Evolutionary conservation across 2,797 vertebrate genomes (phyloP), one percentile per base, ranked within the genome.

Genomic region (Bovichtus diacanthus): DNA sequence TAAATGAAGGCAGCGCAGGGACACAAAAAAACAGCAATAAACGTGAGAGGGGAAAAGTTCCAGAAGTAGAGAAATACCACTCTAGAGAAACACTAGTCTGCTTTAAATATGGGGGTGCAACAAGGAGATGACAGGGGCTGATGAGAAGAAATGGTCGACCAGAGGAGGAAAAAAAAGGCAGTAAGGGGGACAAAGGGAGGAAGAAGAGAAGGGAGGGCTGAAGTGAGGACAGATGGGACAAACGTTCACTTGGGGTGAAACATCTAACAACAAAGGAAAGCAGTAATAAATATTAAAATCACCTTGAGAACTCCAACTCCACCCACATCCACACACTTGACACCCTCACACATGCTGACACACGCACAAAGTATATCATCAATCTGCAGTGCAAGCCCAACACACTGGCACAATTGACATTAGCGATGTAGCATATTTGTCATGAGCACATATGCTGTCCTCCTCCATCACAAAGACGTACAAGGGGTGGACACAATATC

Each of bases 241-340:
- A 41, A 60, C 31, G 19, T 56, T 49, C 54, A 19, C 76, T 61
- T 47, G 25, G 21, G 41, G 54, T 49, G 39, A 62, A 80, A 65
- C 38, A 23, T 61, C 41, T 29, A 41, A 71, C 69, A 70, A 71
- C 78, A 72, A 82, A 78, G 67, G 34, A 56, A 67, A 51, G 46
- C 29, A 31, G 66, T 38, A 34, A 79, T 82, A 83, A 81, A 87
- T 80, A 83, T 82, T 77, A 65, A 84, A 87, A 83, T 85, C 78
- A 88, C 80, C 82, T 80, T 83, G 79, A 82, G 79, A 80, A 67
- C 49, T 27, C 34, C 62, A 66, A 43, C 25, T 70, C 16, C 59
- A 70, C 56, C 53, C 70, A 72, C 31, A 56, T 31, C 15, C 46
- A 49, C 73, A 67, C 60, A 29, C 59, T n/a, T 2, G 25, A 47